Base-by-base conservation (phyloP, 2,888 invertebrate species). In the Athrips mouffetella region DNA sequence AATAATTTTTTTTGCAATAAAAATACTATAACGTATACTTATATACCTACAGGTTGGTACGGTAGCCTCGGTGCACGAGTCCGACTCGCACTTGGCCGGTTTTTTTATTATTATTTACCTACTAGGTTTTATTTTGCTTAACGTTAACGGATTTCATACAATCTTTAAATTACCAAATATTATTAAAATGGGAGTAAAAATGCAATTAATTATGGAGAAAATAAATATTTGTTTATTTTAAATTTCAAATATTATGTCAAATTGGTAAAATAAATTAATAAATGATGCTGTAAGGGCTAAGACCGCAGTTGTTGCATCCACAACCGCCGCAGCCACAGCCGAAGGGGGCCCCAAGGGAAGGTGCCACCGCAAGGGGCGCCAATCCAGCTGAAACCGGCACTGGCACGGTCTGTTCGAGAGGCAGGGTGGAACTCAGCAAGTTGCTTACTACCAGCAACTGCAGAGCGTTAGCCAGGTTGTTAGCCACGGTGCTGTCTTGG, bases 391-490 rank as follows among this genome's bases (percentile, higher is more conserved):
- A 8, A 0, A n/a, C n/a, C n/a, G 18, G 44, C 3, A 21, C 29
- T 2, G 18, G 31, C 31, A 11, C 21, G n/a, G 3, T 18, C 37
- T 37, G 44, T 1, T 44, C 54, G 0, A 63, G 61, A 0, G 80
- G 78, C 23, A 85, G 50, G 0, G 78, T 80, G 30, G 72, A 77
- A 42, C 80, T 76, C 1, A 86, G 49, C 1, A 85, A 53, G 45
- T 77, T 85, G 58, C 82, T 81, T 0, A 86, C 85, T 0, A 85
- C 75, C 1, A 86, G 47, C 15, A 86, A 57, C 37, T 86, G 85
- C 2, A 86, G 55, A 0, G 82, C 76, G 52, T 85, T 83, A 0
- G 84, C 85, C 20, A 86, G 48, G 40, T 76, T 85, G 41, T 76
- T 84, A 0, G 83, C 81, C 0, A 85, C 82, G 1, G 76, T 71